Percentiles rank a stretch among this genome's conserved stretches.
phyloP scores from a whole-genome alignment of 2,797 vertebrate genomes.

The Vespertilio murinus region DNA sequence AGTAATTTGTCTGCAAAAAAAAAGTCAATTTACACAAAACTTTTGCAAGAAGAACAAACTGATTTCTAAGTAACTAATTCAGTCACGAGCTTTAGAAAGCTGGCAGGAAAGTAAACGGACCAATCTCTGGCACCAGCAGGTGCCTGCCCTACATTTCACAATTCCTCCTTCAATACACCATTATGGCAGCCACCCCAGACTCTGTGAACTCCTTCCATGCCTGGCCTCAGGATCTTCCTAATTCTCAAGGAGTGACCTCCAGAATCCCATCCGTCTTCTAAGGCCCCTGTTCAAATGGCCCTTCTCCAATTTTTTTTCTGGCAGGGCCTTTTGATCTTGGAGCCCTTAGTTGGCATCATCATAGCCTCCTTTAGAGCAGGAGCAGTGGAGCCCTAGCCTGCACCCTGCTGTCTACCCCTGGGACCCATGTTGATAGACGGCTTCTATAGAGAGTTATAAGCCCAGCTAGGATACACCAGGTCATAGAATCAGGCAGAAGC shows the following conservation, averaged over 20 bases:
- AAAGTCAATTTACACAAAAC: not conserved
- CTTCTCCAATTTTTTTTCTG: not conserved
- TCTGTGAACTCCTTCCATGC: not conserved
- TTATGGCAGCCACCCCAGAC: no score
- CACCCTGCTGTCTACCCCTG: rapidly evolving
- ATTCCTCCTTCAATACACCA: not conserved
- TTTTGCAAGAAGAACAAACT: not conserved
- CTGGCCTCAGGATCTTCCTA: not conserved
- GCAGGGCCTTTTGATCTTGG: not conserved
- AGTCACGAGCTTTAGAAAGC: not conserved
- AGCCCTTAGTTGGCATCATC: not conserved
- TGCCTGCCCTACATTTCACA: not conserved
- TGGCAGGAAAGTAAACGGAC: not conserved
- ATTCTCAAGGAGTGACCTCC: not conserved
- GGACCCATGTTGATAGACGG: not conserved
- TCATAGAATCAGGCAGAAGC: not conserved
- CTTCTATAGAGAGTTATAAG: not conserved
- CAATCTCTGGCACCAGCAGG: not conserved
- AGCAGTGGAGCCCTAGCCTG: not conserved
- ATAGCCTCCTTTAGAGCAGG: not conserved
- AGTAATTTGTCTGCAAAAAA: not conserved
- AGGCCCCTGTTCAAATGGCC: not conserved
- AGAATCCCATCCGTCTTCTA: not conserved
- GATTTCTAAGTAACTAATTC: not conserved
- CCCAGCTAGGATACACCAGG: not conserved